Evolutionary conservation across 2,888 invertebrate species (phyloP), one percentile per base, ranked within the genome.

Genomic region (Drosophila multiciliata): DNA sequence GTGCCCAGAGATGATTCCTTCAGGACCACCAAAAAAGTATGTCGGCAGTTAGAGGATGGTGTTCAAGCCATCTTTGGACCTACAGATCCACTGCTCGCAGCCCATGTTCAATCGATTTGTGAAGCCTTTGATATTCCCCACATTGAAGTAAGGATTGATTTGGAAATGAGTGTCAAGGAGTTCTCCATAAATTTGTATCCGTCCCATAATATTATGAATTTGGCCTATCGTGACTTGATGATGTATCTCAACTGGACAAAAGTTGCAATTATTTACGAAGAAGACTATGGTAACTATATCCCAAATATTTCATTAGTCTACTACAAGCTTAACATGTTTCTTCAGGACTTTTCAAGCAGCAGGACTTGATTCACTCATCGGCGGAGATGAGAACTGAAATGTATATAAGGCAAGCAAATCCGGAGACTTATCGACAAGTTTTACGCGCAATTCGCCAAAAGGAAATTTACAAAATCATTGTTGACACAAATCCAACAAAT

Each of bases 231-330:
- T 66, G 98, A 98, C 90, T 95, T 98, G 79, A 97, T 98, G 92
- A 94, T 95, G 12, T 97, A 97, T 92, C 95, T 98, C 72, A 97
- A 98, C 92, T 99, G 99, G 99, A 97, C 97, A 3, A 96, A 96
- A 91, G 97, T 98, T 89, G 98, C 98, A 0, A 96, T 99, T 64
- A 95, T 99, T 52, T 99, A 98, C 91, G 98, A 99, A 91, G 97
- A 98, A 89, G 98, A 98, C 86, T 96, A 96, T 91, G 97, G 97
- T 97, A 91, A 94, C 23, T 54, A 36, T 26, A 42, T 55, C 20
- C 20, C 4, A 12, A 52, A 35, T 35, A 17, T 1, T 53, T 9
- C 4, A 45, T 15, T 23, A 23, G 15, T 23, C 15, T 4, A 45
- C 45, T 23, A 15, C 23, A 15, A 23, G 20, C 15, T 15, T 15